These are phyloP conservation scores for Nycticebus coucang DNA, from an alignment of 2,113 vertebrate species.

Conservation along the genomic window DNA sequence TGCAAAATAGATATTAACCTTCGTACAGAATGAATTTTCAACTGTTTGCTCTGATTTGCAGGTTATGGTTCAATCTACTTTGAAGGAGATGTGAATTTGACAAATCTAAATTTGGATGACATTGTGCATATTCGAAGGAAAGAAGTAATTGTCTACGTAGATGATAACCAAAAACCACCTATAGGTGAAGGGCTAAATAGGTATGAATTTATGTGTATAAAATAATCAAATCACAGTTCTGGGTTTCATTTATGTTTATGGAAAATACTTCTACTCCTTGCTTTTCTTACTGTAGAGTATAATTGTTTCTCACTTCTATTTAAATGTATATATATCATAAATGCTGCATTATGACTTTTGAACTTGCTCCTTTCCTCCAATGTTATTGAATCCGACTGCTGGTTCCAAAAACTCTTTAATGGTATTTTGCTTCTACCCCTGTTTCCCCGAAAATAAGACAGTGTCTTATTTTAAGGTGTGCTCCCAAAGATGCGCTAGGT, in stretches of 20 bases:
- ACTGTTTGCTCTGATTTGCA: conserved; percentile 70
- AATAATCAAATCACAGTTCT: neutral
- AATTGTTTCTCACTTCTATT: conserved; percentile 14
- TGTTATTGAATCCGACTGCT: neutral
- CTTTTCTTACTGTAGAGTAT: neutral
- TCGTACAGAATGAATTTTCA: neutral
- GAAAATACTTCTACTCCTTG: neutral
- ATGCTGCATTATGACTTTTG: neutral
- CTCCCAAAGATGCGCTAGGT: too few relatives aligned
- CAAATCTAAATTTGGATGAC: conserved; percentile 93
- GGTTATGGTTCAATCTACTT: conserved; percentile 97
- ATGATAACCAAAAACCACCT: conserved; percentile 92
- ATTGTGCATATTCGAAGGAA: conserved; percentile 96
- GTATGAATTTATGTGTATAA: conserved; percentile 77
- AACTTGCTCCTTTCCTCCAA: neutral
- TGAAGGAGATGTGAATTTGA: conserved; percentile 91
- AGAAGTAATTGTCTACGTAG: conserved; percentile 96
- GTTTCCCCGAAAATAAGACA: too few relatives aligned
- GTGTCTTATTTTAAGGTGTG: too few relatives aligned
- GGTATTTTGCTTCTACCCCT: neutral
- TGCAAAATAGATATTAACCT: neutral
- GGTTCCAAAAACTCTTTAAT: neutral
- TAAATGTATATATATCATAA: conserved; percentile 36
- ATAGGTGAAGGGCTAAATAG: conserved; percentile 95
- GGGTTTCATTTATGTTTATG: neutral